These are phyloP conservation scores for Tenthredo notha DNA, from an alignment of 2,888 invertebrate species.

Conservation along the genomic window DNA sequence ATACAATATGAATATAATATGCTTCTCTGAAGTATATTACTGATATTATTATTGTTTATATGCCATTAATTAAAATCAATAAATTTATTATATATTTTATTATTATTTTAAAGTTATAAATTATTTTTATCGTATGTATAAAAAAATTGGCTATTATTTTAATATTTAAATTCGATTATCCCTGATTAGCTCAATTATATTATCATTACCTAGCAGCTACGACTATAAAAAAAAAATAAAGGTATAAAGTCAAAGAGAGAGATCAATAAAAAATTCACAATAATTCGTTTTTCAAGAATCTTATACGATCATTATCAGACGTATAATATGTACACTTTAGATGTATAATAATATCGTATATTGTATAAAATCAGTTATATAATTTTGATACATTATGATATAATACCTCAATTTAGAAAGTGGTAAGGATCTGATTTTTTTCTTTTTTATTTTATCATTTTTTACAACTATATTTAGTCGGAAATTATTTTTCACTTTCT, in stretches of 20 bases:
- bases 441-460: neutral
- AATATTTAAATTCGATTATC: neutral
- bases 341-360: neutral
- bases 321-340: too few species aligned
- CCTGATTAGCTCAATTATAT: neutral
- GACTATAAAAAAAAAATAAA: neutral
- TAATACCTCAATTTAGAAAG: neutral
- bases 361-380: neutral
- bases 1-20: too few species aligned
- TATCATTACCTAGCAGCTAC: neutral
- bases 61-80: neutral
- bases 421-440: neutral
- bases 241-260: neutral
- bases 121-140: neutral
- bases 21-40: neutral
- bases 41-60: neutral
- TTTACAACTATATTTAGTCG: neutral
- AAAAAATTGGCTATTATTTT: neutral
- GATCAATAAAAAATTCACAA: too few species aligned
- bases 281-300: neutral
- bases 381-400: neutral
- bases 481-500: neutral
- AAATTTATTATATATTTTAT: neutral
- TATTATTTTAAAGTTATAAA: neutral
- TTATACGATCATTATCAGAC: neutral